Evolutionary conservation across 1,140 invertebrate species (phyloP), one percentile per base, ranked within the genome.

Genomic region (Apis florea): DNA sequence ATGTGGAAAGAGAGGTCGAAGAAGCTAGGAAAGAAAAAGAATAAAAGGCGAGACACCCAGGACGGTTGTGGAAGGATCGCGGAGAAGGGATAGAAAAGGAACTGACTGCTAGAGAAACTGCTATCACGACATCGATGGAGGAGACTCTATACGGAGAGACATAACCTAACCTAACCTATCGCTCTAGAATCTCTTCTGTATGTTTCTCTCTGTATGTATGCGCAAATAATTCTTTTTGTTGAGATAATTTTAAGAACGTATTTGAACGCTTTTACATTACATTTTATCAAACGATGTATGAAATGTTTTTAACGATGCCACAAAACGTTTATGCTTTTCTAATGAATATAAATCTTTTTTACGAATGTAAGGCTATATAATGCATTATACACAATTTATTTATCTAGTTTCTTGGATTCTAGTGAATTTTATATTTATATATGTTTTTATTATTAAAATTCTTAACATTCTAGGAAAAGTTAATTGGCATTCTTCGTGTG

Each of bases 91-190:
- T 73, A 24, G 64, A 64, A 78, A 69, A 64, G 59, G 40, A 64
- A 47, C 31, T 40, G 31, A 61, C 75, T 75, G 51, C 21, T 54
- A 79, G 84, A 83, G 85, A 86, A 85, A 86, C 72, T 84, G 83
- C 74, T 64, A 58, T 75, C 63, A 19, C 24, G 59, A 61, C 56
- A 1, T 19, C 47, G 58, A 80, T 40, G 70, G 61, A n/a, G n/a
- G n/a, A 31, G 31, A 26, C n/a, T 67, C 61, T 67, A 17, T 26
- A 56, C 64, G 63, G 13, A 21, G 31, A 58, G 69, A 77, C 79
- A 74, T 53, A 78, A 85, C 64, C 68, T 82, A 63, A 85, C 53
- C 54, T 54, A 61, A 82, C 64, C 58, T 47, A 58, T 24, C 71
- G 56, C 64, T 49, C 40, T 5, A 49, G 53, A 68, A 56, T 77